These are phyloP conservation scores for Chaenocephalus aceratus DNA, from an alignment of 2,113 vertebrate genomes.

Conservation along the genomic window DNA sequence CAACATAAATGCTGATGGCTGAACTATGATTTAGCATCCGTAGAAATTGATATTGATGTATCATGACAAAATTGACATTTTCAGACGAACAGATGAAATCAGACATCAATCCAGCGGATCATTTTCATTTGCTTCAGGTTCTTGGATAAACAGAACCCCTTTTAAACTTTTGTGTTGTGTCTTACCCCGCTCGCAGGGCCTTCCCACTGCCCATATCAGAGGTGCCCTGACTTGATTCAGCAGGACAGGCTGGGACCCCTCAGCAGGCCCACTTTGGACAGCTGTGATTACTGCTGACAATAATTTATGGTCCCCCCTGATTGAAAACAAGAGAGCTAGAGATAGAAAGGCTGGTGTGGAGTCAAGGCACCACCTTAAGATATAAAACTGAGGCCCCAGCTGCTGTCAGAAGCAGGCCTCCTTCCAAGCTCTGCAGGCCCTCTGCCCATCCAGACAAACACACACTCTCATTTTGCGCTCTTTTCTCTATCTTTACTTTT, in stretches of 20 bases:
- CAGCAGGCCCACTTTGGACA: conserved; percentile 73
- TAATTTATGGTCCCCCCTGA: conserved; percentile 82
- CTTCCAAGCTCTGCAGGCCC: conserved; percentile 75
- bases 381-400: conserved; percentile 79
- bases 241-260: conserved; percentile 75
- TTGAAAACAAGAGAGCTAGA: conserved; percentile 76
- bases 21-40: neutral
- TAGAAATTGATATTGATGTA: neutral
- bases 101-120: conserved; percentile 35
- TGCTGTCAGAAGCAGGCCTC: conserved; percentile 71
- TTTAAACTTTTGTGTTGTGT: conserved; percentile 57
- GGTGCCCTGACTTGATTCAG: conserved; percentile 73
- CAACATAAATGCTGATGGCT: neutral
- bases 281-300: conserved; percentile 82
- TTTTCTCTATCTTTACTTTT: conserved; percentile 47
- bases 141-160: conserved; percentile 52
- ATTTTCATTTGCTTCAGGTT: conserved; percentile 60
- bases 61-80: conserved; percentile 9
- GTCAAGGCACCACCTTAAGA: conserved; percentile 81
- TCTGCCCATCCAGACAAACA: conserved; percentile 71
- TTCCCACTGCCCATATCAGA: conserved; percentile 56
- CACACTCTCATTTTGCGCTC: conserved; percentile 47
- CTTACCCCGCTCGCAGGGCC: conserved; percentile 49
- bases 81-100: conserved; percentile 5
- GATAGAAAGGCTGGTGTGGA: conserved; percentile 62